These are phyloP conservation scores for Reticulitermes lucifugus DNA, from an alignment of 2,888 invertebrate genomes.

Conservation along the genomic window DNA sequence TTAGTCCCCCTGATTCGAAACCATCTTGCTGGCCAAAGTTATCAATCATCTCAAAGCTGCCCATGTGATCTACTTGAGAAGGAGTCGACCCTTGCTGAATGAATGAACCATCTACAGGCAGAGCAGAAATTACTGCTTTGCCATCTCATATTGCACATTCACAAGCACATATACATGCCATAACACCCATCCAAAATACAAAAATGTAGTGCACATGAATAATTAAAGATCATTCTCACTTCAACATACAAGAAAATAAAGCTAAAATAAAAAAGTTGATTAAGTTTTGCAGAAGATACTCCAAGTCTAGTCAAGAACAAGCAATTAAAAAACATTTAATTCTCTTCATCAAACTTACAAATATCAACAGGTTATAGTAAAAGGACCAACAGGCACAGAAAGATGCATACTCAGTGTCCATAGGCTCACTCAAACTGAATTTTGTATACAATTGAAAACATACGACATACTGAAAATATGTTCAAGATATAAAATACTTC, in stretches of 20 bases:
- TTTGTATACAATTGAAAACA: too few relatives aligned
- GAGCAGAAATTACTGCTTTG: conserved; percentile 36
- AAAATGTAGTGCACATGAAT: neutral
- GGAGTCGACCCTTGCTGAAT: conserved; percentile 51
- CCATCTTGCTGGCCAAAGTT: conserved; percentile 67
- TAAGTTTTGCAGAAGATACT: too few relatives aligned
- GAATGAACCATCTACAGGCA: conserved; percentile 62
- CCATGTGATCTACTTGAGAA: conserved; percentile 65
- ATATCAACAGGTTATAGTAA: too few relatives aligned
- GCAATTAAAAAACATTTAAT: too few relatives aligned
- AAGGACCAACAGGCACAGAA: too few relatives aligned
- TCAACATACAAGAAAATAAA: neutral
- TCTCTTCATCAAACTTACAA: too few relatives aligned
- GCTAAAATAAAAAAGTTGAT: neutral
- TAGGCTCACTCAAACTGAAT: too few relatives aligned
- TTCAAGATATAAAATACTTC: too few relatives aligned
- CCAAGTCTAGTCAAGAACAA: too few relatives aligned
- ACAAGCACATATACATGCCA: conserved; percentile 38
- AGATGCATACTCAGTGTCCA: too few relatives aligned
- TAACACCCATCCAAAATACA: conserved; percentile 29
- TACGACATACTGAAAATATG: too few relatives aligned
- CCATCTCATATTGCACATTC: conserved; percentile 36
- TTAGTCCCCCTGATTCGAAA: conserved; percentile 56
- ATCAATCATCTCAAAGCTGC: conserved; percentile 78
- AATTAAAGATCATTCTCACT: neutral